These are phyloP conservation scores for Drosophila pegasa DNA, from an alignment of 2,888 invertebrate genomes.

Conservation along the genomic window DNA sequence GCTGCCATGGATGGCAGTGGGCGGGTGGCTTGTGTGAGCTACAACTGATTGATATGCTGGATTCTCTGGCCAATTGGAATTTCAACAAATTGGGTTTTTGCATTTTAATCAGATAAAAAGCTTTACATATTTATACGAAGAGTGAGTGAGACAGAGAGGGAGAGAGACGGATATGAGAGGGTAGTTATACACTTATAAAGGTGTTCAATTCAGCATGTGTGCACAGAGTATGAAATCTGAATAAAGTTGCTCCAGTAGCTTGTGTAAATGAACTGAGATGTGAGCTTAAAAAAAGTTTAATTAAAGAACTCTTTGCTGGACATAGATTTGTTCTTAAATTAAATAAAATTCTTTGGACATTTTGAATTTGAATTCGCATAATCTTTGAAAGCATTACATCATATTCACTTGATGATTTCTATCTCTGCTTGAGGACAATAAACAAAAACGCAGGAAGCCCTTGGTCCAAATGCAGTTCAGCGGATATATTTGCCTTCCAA, in stretches of 20 bases:
- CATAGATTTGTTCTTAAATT: too few relatives aligned
- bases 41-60: conserved; percentile 67
- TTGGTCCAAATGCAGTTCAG: conserved; percentile 50
- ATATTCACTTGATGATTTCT: background rate
- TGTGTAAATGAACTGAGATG: conserved; percentile 40
- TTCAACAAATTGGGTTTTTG: conserved; percentile 72
- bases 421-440: conserved; percentile 6
- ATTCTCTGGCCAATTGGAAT: conserved; percentile 60
- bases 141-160: background rate
- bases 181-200: conserved; percentile 2
- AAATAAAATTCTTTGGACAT: too few relatives aligned
- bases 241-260: conserved; percentile 38
- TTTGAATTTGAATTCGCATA: background rate
- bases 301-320: background rate
- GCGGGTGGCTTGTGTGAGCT: conserved; percentile 1
- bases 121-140: conserved; percentile 49
- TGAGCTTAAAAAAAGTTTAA: background rate
- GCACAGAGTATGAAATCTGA: conserved; percentile 21
- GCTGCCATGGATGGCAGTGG: conserved; percentile 7
- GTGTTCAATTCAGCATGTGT: conserved; percentile 3
- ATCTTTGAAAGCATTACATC: background rate
- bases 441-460: conserved; percentile 30
- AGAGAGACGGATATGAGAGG: background rate
- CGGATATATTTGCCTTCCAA: conserved; percentile 68
- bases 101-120: conserved; percentile 78